Evolutionary conservation across 2,888 invertebrate species (phyloP), one percentile per base, ranked within the genome.

Genomic region (Plemyria rubiginata): DNA sequence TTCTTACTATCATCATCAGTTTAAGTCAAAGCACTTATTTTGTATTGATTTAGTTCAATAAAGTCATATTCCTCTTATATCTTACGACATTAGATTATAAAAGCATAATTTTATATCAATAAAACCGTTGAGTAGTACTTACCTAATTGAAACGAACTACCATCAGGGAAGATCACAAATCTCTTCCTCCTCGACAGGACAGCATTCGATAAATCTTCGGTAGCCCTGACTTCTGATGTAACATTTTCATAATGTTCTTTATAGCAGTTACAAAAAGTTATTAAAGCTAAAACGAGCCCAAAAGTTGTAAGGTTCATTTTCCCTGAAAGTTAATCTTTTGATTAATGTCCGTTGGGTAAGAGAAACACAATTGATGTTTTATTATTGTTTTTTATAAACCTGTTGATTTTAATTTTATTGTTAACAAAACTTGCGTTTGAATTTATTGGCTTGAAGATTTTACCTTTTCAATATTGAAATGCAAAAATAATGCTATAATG

Each of bases 141-240:
- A 93, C 94, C 93, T 68, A 94, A 87, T 86, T 94, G 94, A 72
- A 94, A 85, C 0, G 94, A 94, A 71, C 94, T 94, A 22, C 94
- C 94, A 67, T 94, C 93, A 1, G 94, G 94, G 80, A 94, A 94
- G 61, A 93, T 85, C 60, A 94, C 70, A 75, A 90, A 94, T 65
- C 94, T 86, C 75, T 94, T 94, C 62, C 84, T 85, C 70, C 94
- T 87, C 4, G 94, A 94, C 59, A 94, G 76, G 28, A 85, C 61
- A 56, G 53, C 32, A 62, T 68, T 78, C 11, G 59, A 45, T 66
- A 54, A 63, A 45, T 54, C 65, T 29, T 60, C 40, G 1, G 45
- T 13, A 13, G 43, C 38, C 22, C 11, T 55, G 29, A 62, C 50
- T 15, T 54, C 55, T 55, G 72, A 60, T 12, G 62, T 43, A 29